These are phyloP conservation scores for Aulostomus chinensis DNA, from an alignment of 2,797 vertebrate genomes.

Conservation along the genomic window DNA sequence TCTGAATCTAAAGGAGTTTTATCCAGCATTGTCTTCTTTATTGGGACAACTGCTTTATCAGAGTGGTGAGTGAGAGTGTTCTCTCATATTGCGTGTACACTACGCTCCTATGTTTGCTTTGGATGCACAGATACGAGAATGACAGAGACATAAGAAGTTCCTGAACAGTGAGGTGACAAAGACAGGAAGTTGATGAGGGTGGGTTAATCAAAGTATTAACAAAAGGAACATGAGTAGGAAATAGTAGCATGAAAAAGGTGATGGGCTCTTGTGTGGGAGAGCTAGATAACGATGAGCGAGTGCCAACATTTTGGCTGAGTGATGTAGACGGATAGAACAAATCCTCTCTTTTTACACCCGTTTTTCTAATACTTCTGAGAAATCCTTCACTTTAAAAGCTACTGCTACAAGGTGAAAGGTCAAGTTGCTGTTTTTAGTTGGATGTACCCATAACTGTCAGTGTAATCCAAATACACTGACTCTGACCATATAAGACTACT, in stretches of 20 bases:
- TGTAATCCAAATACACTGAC: constrained; percentile 19
- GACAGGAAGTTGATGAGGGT: background rate
- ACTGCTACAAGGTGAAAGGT: constrained; percentile 28
- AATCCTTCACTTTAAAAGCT: constrained; percentile 11
- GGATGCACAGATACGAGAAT: too few species aligned
- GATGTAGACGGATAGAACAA: constrained; percentile 14
- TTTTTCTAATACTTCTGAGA: constrained; percentile 17
- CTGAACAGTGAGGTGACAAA: background rate
- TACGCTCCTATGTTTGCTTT: too few species aligned
- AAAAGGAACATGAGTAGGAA: background rate
- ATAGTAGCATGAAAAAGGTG: too few species aligned
- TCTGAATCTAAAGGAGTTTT: too few species aligned
- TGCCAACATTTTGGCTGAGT: constrained; percentile 19
- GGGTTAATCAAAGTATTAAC: constrained; percentile 1
- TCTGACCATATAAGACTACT: constrained; percentile 16
- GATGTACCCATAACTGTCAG: constrained; percentile 15
- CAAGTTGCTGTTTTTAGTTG: constrained; percentile 22
- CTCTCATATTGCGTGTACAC: too few species aligned
- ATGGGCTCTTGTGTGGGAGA: too few species aligned
- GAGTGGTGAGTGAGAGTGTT: too few species aligned
- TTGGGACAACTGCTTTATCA: too few species aligned
- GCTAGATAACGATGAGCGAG: constrained; percentile 5
- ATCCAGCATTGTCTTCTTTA: too few species aligned
- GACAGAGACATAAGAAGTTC: background rate
- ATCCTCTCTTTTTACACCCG: constrained; percentile 12